Evolutionary conservation across 2,113 vertebrate genomes (phyloP).

Genomic region (Sminthopsis crassicaudata): DNA sequence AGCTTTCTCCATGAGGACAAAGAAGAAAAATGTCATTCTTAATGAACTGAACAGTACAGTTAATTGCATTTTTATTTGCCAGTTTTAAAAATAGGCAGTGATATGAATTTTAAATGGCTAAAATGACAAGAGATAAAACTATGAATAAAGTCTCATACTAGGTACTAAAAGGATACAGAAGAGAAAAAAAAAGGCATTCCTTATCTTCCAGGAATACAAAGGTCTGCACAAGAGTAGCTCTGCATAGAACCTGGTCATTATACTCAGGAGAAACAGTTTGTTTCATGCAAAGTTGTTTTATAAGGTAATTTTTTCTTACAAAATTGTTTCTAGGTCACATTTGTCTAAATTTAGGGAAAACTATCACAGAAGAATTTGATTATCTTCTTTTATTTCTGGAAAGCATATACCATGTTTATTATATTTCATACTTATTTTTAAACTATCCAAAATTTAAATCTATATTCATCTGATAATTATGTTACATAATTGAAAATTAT

Average conservation of each 20-base stretch:
- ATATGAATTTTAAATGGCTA: slow-evolving; percentile 56
- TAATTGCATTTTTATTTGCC: slow-evolving; percentile 66
- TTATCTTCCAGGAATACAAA: slow-evolving; percentile 47
- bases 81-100: slow-evolving; percentile 54
- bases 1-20: slow-evolving; percentile 60
- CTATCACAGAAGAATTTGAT: background rate
- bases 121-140: slow-evolving; percentile 54
- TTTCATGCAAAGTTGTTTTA: background rate
- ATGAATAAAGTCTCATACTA: slow-evolving; percentile 40
- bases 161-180: slow-evolving; percentile 52
- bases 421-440: background rate
- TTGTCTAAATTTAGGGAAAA: slow-evolving; percentile 40
- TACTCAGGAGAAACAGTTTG: slow-evolving; percentile 5
- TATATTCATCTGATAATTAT: background rate
- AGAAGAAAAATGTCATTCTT: slow-evolving; percentile 56
- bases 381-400: slow-evolving; percentile 7
- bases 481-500: background rate
- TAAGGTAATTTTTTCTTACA: slow-evolving; percentile 30
- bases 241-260: background rate
- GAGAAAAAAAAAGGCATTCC: slow-evolving; percentile 54
- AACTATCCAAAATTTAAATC: background rate
- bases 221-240: slow-evolving; percentile 24
- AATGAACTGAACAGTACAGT: slow-evolving; percentile 51
- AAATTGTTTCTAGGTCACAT: slow-evolving; percentile 36
- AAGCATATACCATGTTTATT: slow-evolving; percentile 47